Base-by-base conservation (phyloP, 2,797 vertebrate genomes). In the Thamnophis elegans region DNA sequence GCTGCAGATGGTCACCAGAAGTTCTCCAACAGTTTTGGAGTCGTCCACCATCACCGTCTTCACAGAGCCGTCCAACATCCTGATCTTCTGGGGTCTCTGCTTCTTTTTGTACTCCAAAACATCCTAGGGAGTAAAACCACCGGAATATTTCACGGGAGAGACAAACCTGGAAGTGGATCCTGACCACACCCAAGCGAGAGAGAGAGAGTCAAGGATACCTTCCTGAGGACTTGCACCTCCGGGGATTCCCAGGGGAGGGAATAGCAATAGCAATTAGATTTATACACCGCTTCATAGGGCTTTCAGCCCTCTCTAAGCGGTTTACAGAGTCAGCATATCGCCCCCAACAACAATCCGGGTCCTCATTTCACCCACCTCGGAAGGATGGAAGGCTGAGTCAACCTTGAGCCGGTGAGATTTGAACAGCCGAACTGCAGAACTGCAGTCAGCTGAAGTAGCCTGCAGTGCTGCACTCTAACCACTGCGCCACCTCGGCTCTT, bases 1-100 rank as follows among this genome's bases (percentile, higher is more conserved):
- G 95, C 99, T 99, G 97, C 99, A 99, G 94, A 99, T 99, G 55
- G 99, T 99, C 91, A 99, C 99, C 36, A 99, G 98, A 92, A 99
- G 97, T 97, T 99, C 99, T 11, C 99, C 99, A 0, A 99, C 98
- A 0, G 99, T 99, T 98, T 99, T 99, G 1, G 99, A 99, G 96
- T 99, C 99, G 10, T 99, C 99, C 97, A 99, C 99, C 99, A 99
- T 99, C 94, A 99, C 99, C 1, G 99, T 99, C 97, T 99, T 99
- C 91, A 99, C 98, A 0, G 99, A 98, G 0, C 99, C 99, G 88
- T 99, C 99, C 96, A 99, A 96, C 99, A 99, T 99, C 92, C 99
- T 98, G 93, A 99, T 99, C 97, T 99, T 99, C 95, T 99, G 99
- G 1, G 99, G 99, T 94, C 99, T 98, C 94, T 99, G 99, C 91